Conservation (phyloP, 1,140 invertebrate genomes). For the Eciton burchellii region DNA sequence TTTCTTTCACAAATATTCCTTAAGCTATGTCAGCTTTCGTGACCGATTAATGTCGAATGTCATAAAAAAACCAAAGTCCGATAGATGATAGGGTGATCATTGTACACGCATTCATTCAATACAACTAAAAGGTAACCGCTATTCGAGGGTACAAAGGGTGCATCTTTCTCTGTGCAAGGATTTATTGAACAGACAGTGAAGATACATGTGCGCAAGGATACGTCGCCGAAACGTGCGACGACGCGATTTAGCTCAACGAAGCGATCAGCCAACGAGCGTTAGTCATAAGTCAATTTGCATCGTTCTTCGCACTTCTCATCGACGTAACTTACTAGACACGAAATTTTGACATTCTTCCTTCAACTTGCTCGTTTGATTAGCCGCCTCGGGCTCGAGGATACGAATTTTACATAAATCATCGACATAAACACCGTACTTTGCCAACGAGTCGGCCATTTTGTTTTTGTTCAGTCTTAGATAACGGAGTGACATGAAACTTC, state of each 20-base stretch:
- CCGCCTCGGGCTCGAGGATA: slow-evolving; percentile 91
- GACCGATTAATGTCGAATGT: no score
- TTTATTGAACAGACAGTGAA: neutral
- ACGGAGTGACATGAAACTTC: neutral
- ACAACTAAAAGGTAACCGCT: neutral
- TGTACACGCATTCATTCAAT: no score
- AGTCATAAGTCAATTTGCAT: neutral
- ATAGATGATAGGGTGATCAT: no score
- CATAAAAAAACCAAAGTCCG: no score
- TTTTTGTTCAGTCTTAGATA: neutral
- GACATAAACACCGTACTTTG: slow-evolving; percentile 92
- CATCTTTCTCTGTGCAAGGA: neutral
- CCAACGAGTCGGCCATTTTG: slow-evolving; percentile 90
- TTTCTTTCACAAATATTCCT: neutral
- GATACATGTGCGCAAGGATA: no score
- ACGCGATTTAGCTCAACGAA: neutral
- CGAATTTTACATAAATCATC: slow-evolving; percentile 95
- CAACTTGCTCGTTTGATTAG: slow-evolving; percentile 91
- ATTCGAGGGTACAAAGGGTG: neutral
- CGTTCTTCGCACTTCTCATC: no score
- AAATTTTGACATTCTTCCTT: slow-evolving; percentile 94
- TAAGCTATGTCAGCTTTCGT: neutral
- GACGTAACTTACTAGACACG: slow-evolving; percentile 89
- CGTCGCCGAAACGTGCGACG: neutral
- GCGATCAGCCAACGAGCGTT: neutral